Evolutionary conservation across 92 coral and sea anemone genomes (phyloP).

Genomic region (Desmophyllum pertusum): DNA sequence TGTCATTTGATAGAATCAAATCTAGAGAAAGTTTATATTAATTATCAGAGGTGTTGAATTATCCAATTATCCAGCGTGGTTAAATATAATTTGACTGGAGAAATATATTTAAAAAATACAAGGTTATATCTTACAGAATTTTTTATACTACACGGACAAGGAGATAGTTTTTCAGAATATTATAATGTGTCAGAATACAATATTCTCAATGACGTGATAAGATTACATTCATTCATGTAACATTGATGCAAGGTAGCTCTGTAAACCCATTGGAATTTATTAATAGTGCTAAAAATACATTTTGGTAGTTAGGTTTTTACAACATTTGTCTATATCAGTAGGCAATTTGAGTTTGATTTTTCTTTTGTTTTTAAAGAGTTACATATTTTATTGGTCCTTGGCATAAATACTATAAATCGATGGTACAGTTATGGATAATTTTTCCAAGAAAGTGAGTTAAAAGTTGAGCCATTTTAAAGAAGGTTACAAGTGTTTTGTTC

Average conservation of each 20-base stretch:
- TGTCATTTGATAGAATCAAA: neutral
- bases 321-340: neutral
- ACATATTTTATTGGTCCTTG: neutral
- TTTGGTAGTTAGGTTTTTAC: neutral
- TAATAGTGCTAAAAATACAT: neutral
- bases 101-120: neutral
- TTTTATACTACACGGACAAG: neutral
- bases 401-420: neutral
- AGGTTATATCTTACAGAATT: neutral
- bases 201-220: neutral
- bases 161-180: neutral
- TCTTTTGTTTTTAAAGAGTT: neutral
- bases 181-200: neutral
- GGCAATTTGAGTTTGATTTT: neutral
- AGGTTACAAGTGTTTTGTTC: too few relatives aligned
- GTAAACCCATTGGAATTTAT: neutral
- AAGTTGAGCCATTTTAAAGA: neutral
- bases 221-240: neutral
- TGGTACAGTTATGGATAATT: neutral
- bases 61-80: neutral
- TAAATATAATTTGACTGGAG: neutral
- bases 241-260: neutral
- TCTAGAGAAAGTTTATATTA: neutral
- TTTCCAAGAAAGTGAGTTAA: neutral
- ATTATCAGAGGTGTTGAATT: slow-evolving; percentile 7